Conservation (phyloP, 2,888 invertebrate species). For the Epinotia nisella region DNA sequence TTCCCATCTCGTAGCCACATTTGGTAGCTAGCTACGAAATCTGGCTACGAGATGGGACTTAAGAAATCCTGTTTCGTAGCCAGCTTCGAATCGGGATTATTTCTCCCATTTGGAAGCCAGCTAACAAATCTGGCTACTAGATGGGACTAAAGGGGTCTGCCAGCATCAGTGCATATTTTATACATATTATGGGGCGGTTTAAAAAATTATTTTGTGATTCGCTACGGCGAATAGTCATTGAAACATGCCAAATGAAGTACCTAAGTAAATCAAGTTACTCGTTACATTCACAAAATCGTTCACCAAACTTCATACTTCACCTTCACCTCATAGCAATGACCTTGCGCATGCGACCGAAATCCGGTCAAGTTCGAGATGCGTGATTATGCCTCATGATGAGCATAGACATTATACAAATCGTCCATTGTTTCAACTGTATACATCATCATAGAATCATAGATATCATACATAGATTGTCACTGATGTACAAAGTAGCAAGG, state of each 20-base stretch:
- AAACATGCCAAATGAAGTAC: background rate
- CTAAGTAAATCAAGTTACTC: background rate
- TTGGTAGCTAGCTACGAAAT: too few species aligned
- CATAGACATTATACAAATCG: constrained; percentile 32
- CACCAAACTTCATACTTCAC: constrained; percentile 32
- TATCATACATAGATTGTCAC: constrained; percentile 19
- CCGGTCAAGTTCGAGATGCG: constrained; percentile 43
- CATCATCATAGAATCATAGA: constrained; percentile 15
- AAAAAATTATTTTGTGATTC: too few species aligned
- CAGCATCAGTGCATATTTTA: too few species aligned
- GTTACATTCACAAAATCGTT: constrained; percentile 17
- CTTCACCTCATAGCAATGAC: constrained; percentile 12
- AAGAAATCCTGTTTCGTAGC: too few species aligned
- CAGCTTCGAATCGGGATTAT: too few species aligned
- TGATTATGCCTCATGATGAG: constrained; percentile 35
- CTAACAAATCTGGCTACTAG: too few species aligned
- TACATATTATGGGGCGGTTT: too few species aligned
- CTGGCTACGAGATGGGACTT: too few species aligned
- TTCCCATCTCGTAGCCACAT: too few species aligned
- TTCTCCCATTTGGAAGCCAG: too few species aligned
- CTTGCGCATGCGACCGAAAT: constrained; percentile 33
- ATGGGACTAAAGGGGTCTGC: too few species aligned
- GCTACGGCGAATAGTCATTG: too few species aligned
- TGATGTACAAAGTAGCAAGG: constrained; percentile 9
- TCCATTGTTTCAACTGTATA: constrained; percentile 34